Percentiles rank a stretch among this genome's conserved stretches.
These are phyloP conservation scores for Altica lythri DNA, from an alignment of 2,888 invertebrate genomes.

Conservation along the genomic window DNA sequence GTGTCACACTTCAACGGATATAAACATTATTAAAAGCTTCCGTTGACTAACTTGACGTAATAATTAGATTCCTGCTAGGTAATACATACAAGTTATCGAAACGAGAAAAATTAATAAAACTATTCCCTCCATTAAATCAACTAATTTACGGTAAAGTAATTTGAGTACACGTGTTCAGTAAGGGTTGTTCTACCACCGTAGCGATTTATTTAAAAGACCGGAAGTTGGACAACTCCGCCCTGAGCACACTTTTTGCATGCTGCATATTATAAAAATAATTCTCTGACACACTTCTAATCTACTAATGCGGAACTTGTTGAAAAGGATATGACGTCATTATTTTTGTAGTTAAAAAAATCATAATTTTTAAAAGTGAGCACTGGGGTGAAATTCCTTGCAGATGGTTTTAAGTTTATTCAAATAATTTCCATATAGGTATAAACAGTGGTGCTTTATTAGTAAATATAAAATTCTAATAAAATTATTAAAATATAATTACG, in stretches of 20 bases:
- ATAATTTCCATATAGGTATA: too few relatives aligned
- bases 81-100: too few relatives aligned
- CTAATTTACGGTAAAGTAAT: slow-evolving; percentile 31
- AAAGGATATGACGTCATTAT: slow-evolving; percentile 23
- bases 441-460: too few relatives aligned
- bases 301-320: slow-evolving; percentile 25
- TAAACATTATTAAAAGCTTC: too few relatives aligned
- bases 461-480: too few relatives aligned
- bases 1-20: too few relatives aligned
- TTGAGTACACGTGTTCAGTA: slow-evolving; percentile 39
- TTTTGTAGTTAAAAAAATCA: slow-evolving; percentile 6
- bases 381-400: slow-evolving; percentile 9
- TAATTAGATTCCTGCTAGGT: too few relatives aligned
- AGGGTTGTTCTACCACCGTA: slow-evolving; percentile 40
- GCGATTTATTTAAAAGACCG: slow-evolving; percentile 39
- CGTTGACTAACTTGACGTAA: too few relatives aligned
- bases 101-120: slow-evolving; percentile 23
- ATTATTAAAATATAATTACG: too few relatives aligned
- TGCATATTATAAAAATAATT: slow-evolving; percentile 21
- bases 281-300: slow-evolving; percentile 27
- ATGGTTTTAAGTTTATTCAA: not conserved
- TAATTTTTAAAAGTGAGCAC: slow-evolving; percentile 5
- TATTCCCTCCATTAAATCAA: slow-evolving; percentile 19
- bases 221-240: slow-evolving; percentile 38
- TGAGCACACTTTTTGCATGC: slow-evolving; percentile 40